Conservation (phyloP, 1,140 invertebrate species). For the Hyposmocoma kahamanoa region DNA sequence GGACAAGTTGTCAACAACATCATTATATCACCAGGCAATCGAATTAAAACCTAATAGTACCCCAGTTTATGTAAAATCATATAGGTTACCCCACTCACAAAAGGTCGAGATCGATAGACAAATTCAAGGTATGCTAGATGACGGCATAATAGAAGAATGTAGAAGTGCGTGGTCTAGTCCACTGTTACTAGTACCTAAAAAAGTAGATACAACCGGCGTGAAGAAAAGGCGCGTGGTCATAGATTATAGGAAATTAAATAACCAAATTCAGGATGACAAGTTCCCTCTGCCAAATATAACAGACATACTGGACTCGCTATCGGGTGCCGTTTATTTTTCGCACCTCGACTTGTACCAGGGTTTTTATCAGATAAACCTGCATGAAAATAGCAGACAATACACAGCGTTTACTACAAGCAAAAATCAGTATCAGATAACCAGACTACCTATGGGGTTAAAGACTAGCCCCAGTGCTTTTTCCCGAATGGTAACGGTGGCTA, state of each 20-base stretch:
- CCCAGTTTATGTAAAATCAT: neutral
- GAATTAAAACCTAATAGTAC: neutral
- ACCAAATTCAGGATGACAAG: conserved; percentile 1
- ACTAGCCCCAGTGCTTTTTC: conserved; percentile 32
- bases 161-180: neutral
- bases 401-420: conserved; percentile 61
- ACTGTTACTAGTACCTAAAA: conserved; percentile 1
- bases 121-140: neutral
- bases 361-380: conserved; percentile 68
- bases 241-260: neutral
- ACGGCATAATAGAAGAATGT: neutral
- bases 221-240: neutral
- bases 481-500: conserved; percentile 41
- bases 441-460: conserved; percentile 58
- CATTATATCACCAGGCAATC: neutral
- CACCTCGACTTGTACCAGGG: conserved; percentile 68
- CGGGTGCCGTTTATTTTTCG: conserved; percentile 61
- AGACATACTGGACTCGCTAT: conserved; percentile 15
- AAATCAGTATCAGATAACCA: conserved; percentile 34
- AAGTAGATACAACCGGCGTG: neutral
- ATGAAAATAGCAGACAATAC: conserved; percentile 34
- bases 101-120: conserved; percentile 1
- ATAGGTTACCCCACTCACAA: neutral
- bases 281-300: conserved; percentile 1
- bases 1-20: neutral